These are phyloP conservation scores for Taenioides sp. DNA, from an alignment of 2,797 vertebrate species.

Conservation along the genomic window DNA sequence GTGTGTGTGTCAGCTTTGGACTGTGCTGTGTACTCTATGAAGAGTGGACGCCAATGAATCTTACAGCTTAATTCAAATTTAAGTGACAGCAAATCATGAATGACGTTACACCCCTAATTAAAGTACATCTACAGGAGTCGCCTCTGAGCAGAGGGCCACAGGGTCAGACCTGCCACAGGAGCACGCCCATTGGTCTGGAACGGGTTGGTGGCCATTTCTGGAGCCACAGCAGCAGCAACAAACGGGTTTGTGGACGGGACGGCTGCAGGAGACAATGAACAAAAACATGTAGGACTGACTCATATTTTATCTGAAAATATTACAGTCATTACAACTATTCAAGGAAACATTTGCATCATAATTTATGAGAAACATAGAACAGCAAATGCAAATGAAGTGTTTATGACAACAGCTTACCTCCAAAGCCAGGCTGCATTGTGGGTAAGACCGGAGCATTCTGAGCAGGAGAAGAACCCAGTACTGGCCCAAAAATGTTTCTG, in stretches of 20 bases:
- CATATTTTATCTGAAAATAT: background rate
- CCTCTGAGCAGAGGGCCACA: background rate
- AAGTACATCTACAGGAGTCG: background rate
- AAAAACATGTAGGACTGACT: background rate
- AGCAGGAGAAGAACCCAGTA: conserved; percentile 83
- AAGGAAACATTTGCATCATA: background rate
- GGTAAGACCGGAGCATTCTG: conserved; percentile 86
- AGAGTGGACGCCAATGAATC: background rate
- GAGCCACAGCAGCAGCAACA: conserved; percentile 85
- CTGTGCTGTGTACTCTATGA: background rate
- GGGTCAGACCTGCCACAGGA: conserved; percentile 70
- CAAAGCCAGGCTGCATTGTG: conserved; percentile 87
- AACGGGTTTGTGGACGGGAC: conserved; percentile 94
- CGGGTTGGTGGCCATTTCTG: conserved; percentile 92
- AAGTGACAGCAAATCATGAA: too few relatives aligned
- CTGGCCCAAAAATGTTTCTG: conserved; percentile 90
- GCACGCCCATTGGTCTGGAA: conserved; percentile 93
- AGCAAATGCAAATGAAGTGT: background rate
- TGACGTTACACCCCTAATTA: conserved; percentile 11
- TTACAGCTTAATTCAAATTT: background rate
- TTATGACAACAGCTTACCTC: conserved; percentile 74
- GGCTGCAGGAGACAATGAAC: conserved; percentile 60
- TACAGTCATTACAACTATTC: background rate
- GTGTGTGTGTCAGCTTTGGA: background rate
- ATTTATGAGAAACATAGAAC: background rate